Evolutionary conservation across 35 echinoderm and acorn worm genomes (phyloP).

Genomic region (Ophioderma brevispina): DNA sequence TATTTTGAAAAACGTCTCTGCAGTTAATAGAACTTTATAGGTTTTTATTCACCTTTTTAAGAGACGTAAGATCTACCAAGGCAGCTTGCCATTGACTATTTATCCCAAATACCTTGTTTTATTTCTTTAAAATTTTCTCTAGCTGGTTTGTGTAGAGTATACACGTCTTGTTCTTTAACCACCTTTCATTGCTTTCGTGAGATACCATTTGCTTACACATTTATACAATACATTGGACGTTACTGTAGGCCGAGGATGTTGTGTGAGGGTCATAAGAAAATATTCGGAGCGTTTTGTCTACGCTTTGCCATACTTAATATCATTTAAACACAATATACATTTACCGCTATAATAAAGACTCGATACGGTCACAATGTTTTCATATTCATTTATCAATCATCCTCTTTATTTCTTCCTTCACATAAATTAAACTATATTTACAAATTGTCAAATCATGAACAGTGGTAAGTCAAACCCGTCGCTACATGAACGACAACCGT

Average conservation of each 20-base stretch:
- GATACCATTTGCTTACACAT: neutral
- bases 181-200: constrained; percentile 3
- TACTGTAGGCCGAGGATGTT: constrained; percentile 7
- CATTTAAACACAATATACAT: neutral
- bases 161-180: constrained; percentile 32
- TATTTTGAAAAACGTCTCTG: neutral
- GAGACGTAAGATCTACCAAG: neutral
- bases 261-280: constrained; percentile 25
- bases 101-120: neutral
- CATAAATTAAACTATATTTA: no score
- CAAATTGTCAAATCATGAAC: no score
- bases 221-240: neutral
- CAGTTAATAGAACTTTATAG: neutral
- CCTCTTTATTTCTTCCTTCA: no score
- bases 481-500: no score
- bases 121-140: constrained; percentile 16
- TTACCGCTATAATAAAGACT: no score
- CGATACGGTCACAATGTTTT: no score
- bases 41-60: constrained; percentile 15
- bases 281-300: neutral
- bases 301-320: neutral
- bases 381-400: no score
- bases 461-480: no score
- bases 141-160: constrained; percentile 24
- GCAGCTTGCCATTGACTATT: constrained; percentile 23